Evolutionary conservation across 2,888 invertebrate genomes (phyloP), one percentile per base, ranked within the genome.

Genomic region (Napeogenes inachia): DNA sequence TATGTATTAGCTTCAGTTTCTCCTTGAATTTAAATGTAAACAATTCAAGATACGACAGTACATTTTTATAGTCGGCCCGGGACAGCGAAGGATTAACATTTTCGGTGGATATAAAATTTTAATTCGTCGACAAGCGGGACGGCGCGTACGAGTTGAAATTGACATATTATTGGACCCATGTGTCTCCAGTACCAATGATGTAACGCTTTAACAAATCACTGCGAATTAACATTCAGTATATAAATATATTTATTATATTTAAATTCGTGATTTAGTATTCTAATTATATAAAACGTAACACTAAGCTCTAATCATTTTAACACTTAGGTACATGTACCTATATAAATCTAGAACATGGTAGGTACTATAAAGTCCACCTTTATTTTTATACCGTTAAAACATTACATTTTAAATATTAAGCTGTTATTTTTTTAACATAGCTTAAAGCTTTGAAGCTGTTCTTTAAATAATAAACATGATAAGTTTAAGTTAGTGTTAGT

Each of bases 51-150:
- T 82, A 80, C 79, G 71, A 77, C 79, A 82, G 86, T 86, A 84
- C 76, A 79, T 81, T 87, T 87, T 87, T 84, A 87, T 83, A 75
- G 79, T 76, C 75, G 79, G 74, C 79, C 75, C 76, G 85, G 85
- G 85, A 85, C 81, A 75, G 76, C 75, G 75, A 84, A 81, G 82
- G 85, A 85, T 87, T 87, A 87, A 84, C 81, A 83, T 87, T 86
- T 85, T 82, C 81, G 79, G 79, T 83, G 81, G 72, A 84, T 84
- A 81, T 87, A 81, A 84, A 88, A 87, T 87, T 87, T 87, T 87
- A 86, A 87, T 87, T 84, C 83, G 74, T 76, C 71, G 72, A 79
- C 82, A 78, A 81, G 79, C 83, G 81, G 80, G 81, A 81, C 77
- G 77, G 76, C 70, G 70, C 71, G 77, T 77, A 76, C 71, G 71